These are phyloP conservation scores for Heliocidaris tuberculata DNA, from an alignment of 35 echinoderm and acorn worm genomes.

Conservation along the genomic window DNA sequence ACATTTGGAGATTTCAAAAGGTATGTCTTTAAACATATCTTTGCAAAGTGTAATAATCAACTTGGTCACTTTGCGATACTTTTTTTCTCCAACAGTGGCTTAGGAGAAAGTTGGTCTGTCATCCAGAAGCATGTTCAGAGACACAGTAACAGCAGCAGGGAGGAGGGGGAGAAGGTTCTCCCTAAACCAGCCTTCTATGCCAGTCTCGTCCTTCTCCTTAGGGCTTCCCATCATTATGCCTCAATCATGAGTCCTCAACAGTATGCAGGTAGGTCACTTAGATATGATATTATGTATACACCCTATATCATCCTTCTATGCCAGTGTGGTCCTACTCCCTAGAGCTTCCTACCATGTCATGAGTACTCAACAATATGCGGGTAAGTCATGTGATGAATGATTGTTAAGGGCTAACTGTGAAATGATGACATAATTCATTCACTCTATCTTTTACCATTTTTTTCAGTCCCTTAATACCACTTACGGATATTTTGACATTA, in stretches of 20 bases:
- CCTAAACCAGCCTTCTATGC: conserved; percentile 74
- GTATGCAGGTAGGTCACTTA: conserved; percentile 56
- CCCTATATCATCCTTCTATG: conserved; percentile 23
- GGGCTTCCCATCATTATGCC: conserved; percentile 54
- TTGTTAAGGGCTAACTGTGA: too few species aligned
- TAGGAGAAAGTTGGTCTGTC: conserved; percentile 28
- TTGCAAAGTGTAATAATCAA: background rate
- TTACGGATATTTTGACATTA: too few species aligned
- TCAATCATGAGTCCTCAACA: conserved; percentile 55
- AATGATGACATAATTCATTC: too few species aligned
- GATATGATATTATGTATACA: background rate
- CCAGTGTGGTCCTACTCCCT: conserved; percentile 46
- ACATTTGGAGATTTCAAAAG: too few species aligned
- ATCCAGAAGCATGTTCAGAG: conserved; percentile 28
- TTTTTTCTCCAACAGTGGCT: background rate
- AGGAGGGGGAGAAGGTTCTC: background rate
- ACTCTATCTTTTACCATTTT: too few species aligned
- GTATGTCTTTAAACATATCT: too few species aligned
- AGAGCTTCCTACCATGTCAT: conserved; percentile 40
- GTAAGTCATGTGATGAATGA: too few species aligned
- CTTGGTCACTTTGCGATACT: background rate
- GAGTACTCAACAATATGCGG: conserved; percentile 41
- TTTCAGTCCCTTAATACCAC: too few species aligned
- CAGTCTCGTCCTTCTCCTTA: conserved; percentile 55
- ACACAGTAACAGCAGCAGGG: conserved; percentile 28